Evolutionary conservation across 2,113 vertebrate genomes (phyloP), one percentile per base, ranked within the genome.

Genomic region (Indri indri): DNA sequence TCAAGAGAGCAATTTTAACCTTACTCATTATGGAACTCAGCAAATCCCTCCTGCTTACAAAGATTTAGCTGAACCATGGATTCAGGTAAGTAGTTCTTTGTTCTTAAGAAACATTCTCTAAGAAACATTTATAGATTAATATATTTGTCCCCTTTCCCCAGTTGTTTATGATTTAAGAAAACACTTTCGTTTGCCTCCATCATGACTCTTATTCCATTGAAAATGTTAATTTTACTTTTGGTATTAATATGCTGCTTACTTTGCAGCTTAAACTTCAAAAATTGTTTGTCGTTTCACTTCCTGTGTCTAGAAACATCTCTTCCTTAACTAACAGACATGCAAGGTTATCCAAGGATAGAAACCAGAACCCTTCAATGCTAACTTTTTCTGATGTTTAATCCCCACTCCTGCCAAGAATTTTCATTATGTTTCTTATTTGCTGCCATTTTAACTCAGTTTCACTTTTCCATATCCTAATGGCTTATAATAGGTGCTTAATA

Each of bases 61-160:
- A 90, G 99, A 99, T 76, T 98, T 99, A 95, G 99, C 99, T 92
- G 99, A 99, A 97, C 99, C 99, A 16, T 99, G 99, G 99, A 99
- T 99, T 98, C 99, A 99, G 99, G 99, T 99, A 95, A 85, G 80
- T n/a, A 20, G 40, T 20, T 68, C 23, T 59, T 74, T 50, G 0
- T 34, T 76, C 74, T 37, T 93, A n/a, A 14, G 73, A n/a, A n/a
- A n/a, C n/a, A n/a, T 94, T 95, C 20, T 86, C 22, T 93, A 94
- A 65, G 23, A 92, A 90, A 25, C 20, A 90, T 90, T 70, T 77
- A 5, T 18, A 93, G 32, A 94, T 63, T 80, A 50, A 70, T 59
- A 10, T 81, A n/a, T 52, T 25, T 88, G 59, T 76, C 17, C 50
- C 30, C 5, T 61, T n/a, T 37, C 45, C 9, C 16, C 10, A 30